phyloP scores from a whole-genome alignment of 1,140 invertebrate genomes.

The Leptestheria dahalacensis region DNA sequence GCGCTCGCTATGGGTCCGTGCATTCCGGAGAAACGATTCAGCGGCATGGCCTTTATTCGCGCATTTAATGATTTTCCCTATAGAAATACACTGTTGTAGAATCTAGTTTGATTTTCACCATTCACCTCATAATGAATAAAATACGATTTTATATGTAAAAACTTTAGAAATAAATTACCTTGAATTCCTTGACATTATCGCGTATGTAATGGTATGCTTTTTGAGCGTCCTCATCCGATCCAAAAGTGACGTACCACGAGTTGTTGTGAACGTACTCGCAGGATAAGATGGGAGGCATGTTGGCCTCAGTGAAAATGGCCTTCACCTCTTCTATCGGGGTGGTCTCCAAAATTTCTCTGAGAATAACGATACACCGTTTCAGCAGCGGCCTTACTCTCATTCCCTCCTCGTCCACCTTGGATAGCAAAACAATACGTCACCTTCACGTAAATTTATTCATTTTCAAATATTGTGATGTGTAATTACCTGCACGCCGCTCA shows the following conservation, averaged over 20 bases:
- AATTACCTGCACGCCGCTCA: slow-evolving; percentile 62
- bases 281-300: slow-evolving; percentile 67
- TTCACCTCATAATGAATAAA: too few relatives aligned
- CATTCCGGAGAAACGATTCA: slow-evolving; percentile 45
- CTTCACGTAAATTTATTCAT: too few relatives aligned
- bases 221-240: slow-evolving; percentile 82
- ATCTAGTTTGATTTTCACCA: slow-evolving; percentile 1
- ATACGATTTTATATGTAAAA: not conserved
- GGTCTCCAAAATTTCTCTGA: slow-evolving; percentile 69
- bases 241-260: slow-evolving; percentile 87
- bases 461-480: too few relatives aligned
- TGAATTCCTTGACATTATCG: slow-evolving; percentile 68
- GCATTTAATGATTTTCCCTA: slow-evolving; percentile 78
- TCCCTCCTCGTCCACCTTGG: slow-evolving; percentile 65
- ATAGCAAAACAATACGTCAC: too few relatives aligned
- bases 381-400: slow-evolving; percentile 76
- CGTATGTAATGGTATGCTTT: slow-evolving; percentile 72
- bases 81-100: slow-evolving; percentile 20
- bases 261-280: slow-evolving; percentile 85
- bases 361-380: slow-evolving; percentile 78
- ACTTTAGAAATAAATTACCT: slow-evolving; percentile 30
- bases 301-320: slow-evolving; percentile 65
- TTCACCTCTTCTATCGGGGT: slow-evolving; percentile 69
- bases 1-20: slow-evolving; percentile 23
- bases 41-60: slow-evolving; percentile 75